phyloP scores from a whole-genome alignment of 2,888 invertebrate genomes.

The Drosophila ezoana region DNA sequence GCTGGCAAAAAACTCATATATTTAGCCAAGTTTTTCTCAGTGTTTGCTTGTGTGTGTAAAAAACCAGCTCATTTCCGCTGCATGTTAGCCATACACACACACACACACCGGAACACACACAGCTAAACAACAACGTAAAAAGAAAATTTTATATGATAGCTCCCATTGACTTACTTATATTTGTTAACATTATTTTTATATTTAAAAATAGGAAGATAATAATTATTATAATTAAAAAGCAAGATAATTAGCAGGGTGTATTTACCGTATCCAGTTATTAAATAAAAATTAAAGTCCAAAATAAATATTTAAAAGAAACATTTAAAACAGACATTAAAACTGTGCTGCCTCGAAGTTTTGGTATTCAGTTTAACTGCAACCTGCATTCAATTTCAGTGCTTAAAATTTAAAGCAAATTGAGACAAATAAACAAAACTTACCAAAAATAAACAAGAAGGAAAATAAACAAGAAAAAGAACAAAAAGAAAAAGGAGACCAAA shows the following conservation, averaged over 20 bases:
- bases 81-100: constrained; percentile 38
- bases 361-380: constrained; percentile 35
- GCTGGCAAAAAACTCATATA: neutral
- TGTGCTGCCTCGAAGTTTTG: neutral
- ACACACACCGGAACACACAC: constrained; percentile 7
- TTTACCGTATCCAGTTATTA: too few relatives aligned
- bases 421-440: constrained; percentile 19
- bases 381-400: constrained; percentile 46
- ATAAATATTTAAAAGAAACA: neutral
- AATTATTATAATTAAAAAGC: too few relatives aligned
- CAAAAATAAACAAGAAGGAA: constrained; percentile 22
- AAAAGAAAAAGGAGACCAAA: constrained; percentile 25
- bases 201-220: too few relatives aligned
- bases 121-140: neutral
- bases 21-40: constrained; percentile 12
- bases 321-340: neutral
- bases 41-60: neutral
- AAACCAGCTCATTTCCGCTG: constrained; percentile 68
- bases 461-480: constrained; percentile 31
- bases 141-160: neutral
- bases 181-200: too few relatives aligned
- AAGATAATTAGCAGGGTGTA: too few relatives aligned
- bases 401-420: constrained; percentile 50
- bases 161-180: too few relatives aligned
- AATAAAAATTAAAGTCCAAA: neutral